Conservation (phyloP, 2,888 invertebrate genomes). For the Zygothrica quintamaculata region DNA sequence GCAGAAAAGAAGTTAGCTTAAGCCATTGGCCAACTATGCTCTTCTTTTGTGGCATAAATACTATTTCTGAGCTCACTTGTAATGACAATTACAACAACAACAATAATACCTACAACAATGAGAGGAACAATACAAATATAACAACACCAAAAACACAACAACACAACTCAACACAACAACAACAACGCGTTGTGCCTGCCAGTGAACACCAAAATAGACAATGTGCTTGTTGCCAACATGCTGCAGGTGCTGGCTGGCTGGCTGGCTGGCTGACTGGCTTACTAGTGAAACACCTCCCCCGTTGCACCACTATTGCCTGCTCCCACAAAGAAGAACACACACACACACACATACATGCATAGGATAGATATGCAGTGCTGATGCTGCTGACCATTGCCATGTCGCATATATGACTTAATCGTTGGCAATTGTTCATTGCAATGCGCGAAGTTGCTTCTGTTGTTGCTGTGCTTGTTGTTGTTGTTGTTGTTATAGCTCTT, state of each 20-base stretch:
- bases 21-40: too few species aligned
- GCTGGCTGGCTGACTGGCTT: slow-evolving; percentile 40
- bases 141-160: slow-evolving; percentile 32
- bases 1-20: too few species aligned
- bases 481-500: slow-evolving; percentile 22
- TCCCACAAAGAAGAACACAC: neutral
- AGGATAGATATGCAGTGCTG: slow-evolving; percentile 17
- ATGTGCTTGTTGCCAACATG: slow-evolving; percentile 28
- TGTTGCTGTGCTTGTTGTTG: slow-evolving; percentile 27
- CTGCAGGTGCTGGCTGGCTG: slow-evolving; percentile 36
- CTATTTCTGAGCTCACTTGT: too few species aligned
- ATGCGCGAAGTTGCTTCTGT: slow-evolving; percentile 44
- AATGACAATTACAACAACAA: too few species aligned
- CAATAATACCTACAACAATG: too few species aligned
- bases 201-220: slow-evolving; percentile 52
- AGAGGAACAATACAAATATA: too few species aligned
- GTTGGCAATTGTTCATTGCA: slow-evolving; percentile 69
- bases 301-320: slow-evolving; percentile 1
- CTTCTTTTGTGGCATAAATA: too few species aligned
- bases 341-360: neutral
- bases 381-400: slow-evolving; percentile 43
- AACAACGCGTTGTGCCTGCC: slow-evolving; percentile 45
- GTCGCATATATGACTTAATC: slow-evolving; percentile 74
- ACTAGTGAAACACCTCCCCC: slow-evolving; percentile 36
- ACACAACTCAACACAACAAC: slow-evolving; percentile 16